A percentile compares a stretch with the other conserved stretches of the same genome.
phyloP scores from a whole-genome alignment of 2,888 invertebrate genomes.

The Torymus texanus region DNA sequence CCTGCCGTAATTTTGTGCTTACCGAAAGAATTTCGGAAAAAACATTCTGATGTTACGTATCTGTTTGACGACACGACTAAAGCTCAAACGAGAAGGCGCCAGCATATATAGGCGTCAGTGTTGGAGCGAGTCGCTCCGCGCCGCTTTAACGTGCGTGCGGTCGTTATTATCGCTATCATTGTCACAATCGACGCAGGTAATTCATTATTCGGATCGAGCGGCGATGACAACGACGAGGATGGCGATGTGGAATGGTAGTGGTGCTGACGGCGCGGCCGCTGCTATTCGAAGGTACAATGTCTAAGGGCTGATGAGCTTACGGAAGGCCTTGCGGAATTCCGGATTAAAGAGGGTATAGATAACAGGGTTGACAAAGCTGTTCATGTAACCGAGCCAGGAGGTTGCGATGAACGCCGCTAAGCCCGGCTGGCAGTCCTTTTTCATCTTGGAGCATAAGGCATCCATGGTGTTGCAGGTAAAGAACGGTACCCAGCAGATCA shows the following conservation, averaged over 20 bases:
- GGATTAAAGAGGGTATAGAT: conserved; percentile 97
- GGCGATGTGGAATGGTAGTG: neutral
- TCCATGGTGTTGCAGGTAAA: conserved; percentile 98
- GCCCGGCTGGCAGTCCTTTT: conserved; percentile 86
- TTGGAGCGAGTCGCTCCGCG: no score
- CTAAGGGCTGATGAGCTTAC: conserved; percentile 84
- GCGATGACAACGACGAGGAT: no score
- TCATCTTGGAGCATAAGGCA: conserved; percentile 94
- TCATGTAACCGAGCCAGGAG: conserved; percentile 99
- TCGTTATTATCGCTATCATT: neutral
- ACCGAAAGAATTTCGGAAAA: no score
- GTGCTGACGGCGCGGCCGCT: neutral
- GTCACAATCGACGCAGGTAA: neutral
- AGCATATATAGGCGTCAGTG: neutral
- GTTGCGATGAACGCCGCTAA: conserved; percentile 94
- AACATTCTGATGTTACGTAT: neutral
- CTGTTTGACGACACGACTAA: neutral
- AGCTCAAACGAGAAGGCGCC: neutral
- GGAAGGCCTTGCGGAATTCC: conserved; percentile 98
- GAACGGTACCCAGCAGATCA: conserved; percentile 99
- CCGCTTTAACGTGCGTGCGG: no score
- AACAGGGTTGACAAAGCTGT: conserved; percentile 94
- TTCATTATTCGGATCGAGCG: conserved; percentile 18
- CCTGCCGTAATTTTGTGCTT: no score
- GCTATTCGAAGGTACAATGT: neutral